Conservation (phyloP, 2,888 invertebrate species). For the Phortica okadai region DNA sequence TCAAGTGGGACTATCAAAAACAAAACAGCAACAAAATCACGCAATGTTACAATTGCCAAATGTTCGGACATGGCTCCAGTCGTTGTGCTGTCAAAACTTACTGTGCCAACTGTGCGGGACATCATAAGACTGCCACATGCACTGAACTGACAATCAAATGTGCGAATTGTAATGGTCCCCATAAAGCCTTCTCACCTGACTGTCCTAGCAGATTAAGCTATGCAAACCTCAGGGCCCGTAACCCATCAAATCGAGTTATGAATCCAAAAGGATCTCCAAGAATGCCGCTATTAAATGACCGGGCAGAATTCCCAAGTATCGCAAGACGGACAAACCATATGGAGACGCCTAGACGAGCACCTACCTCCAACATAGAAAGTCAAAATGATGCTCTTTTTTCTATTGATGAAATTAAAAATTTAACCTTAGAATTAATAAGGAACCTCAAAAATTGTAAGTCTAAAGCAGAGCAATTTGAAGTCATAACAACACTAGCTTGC, state of each 20-base stretch:
- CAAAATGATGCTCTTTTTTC: constrained; percentile 4
- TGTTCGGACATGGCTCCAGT: too few species aligned
- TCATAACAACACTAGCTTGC: constrained; percentile 36
- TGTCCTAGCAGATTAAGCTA: constrained; percentile 32
- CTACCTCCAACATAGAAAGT: neutral
- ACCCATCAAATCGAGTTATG: neutral
- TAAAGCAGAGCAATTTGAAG: constrained; percentile 38
- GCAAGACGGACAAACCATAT: neutral
- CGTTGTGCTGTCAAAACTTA: constrained; percentile 33
- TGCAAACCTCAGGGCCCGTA: neutral
- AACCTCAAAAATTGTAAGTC: too few species aligned
- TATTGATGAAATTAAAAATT: constrained; percentile 20
- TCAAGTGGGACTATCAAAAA: constrained; percentile 37
- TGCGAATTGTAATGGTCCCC: neutral
- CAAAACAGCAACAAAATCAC: constrained; percentile 12
- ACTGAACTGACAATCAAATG: neutral
- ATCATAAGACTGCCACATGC: constrained; percentile 27
- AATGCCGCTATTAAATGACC: constrained; percentile 13
- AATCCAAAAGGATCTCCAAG: neutral
- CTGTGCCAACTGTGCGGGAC: constrained; percentile 33
- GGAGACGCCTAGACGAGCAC: neutral
- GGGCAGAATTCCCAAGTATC: constrained; percentile 23
- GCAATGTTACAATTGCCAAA: too few species aligned
- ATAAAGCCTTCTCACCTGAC: constrained; percentile 22
- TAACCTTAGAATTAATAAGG: too few species aligned